Evolutionary conservation across 1,140 invertebrate genomes (phyloP).

Genomic region (Apis mellifera): Amel_HAv3.1 CM009936.2:7948501-7949000

Average conservation of each 20-base stretch:
- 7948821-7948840: neutral
- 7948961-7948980: neutral
- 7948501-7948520: too few species aligned
- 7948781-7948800: neutral
- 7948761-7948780: neutral
- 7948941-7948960: too few species aligned
- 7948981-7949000: constrained; percentile 30
- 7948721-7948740: neutral
- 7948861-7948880: neutral
- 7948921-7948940: neutral
- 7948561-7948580: too few species aligned
- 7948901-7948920: neutral
- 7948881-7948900: neutral
- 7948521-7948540: too few species aligned
- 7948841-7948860: neutral
- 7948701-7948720: constrained; percentile 7
- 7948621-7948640: neutral
- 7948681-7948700: neutral
- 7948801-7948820: neutral
- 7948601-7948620: too few species aligned
- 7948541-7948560: too few species aligned
- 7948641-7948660: neutral
- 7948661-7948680: constrained; percentile 2
- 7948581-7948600: too few species aligned
- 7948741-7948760: constrained; percentile 13